Evolutionary conservation across 2,797 vertebrate genomes (phyloP), one percentile per base, ranked within the genome.

Genomic region (Halcyon chelicuti): DNA sequence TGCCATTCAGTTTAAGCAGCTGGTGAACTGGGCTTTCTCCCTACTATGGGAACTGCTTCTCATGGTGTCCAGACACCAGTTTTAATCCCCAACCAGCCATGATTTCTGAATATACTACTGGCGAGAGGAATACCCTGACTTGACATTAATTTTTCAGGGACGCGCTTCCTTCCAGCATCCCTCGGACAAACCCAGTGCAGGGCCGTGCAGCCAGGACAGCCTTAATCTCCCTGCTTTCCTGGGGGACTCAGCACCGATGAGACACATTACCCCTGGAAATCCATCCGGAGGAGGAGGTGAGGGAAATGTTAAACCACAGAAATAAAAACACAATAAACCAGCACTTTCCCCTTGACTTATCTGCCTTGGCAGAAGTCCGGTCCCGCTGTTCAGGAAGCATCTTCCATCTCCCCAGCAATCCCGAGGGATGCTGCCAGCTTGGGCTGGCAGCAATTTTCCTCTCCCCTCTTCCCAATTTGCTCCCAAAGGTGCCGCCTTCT

Each of bases 251-350:
- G 55, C 4, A 26, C 79, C 0, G 0, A 14, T 16, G 77, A 91
- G 90, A 82, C 40, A 6, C 26, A 31, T 39, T 51, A 8, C 68
- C 61, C 47, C 66, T 70, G 92, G 88, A 80, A 82, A 88, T 66
- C 21, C 75, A 93, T 62, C 68, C 3, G 4, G 66, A 76, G 26
- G 37, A 84, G 90, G 61, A 79, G 65, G 61, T 2, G 19, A 89
- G 51, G 39, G 65, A 92, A 96, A 91, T 25, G 67, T 65, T 85
- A 95, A 97, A 94, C 12, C 22, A 8, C 52, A 46, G 40, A 93
- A 92, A 75, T 29, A 20, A 61, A 73, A 54, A 33, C 55, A 44
- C 2, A 57, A 39, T 1, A 4, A 4, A 77, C 18, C 0, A 0
- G 1, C 2, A 1, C 28, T 85, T 62, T 75, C 25, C 62, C 18